Conservation (phyloP, 2,113 vertebrate genomes). For the Pollimyrus isidori region DNA sequence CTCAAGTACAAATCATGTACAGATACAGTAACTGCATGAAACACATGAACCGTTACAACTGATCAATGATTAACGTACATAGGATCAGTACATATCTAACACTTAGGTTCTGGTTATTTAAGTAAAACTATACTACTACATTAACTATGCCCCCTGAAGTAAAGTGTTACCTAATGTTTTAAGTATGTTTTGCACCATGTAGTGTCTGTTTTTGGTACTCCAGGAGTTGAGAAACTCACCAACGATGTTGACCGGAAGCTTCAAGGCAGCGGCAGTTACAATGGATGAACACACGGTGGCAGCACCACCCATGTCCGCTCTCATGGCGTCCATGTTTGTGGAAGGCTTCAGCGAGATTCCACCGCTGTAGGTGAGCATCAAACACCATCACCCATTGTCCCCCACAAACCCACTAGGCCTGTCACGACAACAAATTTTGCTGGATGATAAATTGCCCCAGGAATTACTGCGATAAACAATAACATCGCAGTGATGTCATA, state of each 20-base stretch:
- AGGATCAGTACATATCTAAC: neutral
- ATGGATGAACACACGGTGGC: slow-evolving; percentile 85
- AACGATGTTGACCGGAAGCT: slow-evolving; percentile 80
- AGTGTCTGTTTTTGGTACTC: neutral
- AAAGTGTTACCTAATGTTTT: neutral
- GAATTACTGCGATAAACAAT: no score
- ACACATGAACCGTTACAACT: neutral
- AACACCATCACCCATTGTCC: neutral
- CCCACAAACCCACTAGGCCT: neutral
- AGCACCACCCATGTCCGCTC: slow-evolving; percentile 95
- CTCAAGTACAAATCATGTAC: neutral
- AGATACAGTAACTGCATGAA: neutral
- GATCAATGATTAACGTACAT: neutral
- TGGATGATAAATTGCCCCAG: no score
- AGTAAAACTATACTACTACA: neutral
- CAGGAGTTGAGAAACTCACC: slow-evolving; percentile 55
- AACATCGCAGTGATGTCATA: no score
- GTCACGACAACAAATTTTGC: no score
- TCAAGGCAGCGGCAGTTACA: slow-evolving; percentile 79
- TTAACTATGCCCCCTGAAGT: neutral
- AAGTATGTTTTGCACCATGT: neutral
- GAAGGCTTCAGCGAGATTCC: slow-evolving; percentile 94
- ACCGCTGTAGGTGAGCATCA: slow-evolving; percentile 58
- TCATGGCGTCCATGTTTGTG: slow-evolving; percentile 88
- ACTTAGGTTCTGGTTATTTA: neutral